Conservation (phyloP, 2,113 vertebrate species). For the Smithornis capensis region DNA sequence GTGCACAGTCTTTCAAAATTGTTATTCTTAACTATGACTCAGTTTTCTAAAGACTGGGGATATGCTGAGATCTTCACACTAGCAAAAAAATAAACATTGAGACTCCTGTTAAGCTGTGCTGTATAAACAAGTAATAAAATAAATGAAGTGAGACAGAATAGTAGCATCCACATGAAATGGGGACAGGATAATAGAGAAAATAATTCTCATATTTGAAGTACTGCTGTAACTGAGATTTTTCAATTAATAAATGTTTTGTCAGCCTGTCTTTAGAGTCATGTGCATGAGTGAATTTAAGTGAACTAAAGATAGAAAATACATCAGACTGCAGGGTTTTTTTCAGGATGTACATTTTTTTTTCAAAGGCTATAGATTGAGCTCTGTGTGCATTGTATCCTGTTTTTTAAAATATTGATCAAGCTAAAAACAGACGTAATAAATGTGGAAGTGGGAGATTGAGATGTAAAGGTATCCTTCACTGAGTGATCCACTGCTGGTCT, state of each 20-base stretch:
- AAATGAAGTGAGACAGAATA: conserved; percentile 10
- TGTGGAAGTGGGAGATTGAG: neutral
- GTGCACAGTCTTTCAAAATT: neutral
- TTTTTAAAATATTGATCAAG: neutral
- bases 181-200: neutral
- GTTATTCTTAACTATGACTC: neutral
- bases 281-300: neutral
- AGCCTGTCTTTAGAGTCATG: neutral
- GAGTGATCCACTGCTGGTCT: neutral
- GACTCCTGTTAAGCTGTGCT: neutral
- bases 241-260: neutral
- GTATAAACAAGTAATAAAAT: conserved; percentile 31
- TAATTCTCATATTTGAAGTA: neutral
- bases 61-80: neutral
- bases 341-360: neutral
- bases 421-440: neutral
- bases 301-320: neutral
- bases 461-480: neutral
- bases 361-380: neutral
- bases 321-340: neutral
- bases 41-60: neutral
- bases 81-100: neutral
- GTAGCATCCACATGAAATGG: neutral
- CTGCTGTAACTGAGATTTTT: neutral
- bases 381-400: neutral